phyloP scores from a whole-genome alignment of 2,888 invertebrate genomes.

The Panzeria rudis region DNA sequence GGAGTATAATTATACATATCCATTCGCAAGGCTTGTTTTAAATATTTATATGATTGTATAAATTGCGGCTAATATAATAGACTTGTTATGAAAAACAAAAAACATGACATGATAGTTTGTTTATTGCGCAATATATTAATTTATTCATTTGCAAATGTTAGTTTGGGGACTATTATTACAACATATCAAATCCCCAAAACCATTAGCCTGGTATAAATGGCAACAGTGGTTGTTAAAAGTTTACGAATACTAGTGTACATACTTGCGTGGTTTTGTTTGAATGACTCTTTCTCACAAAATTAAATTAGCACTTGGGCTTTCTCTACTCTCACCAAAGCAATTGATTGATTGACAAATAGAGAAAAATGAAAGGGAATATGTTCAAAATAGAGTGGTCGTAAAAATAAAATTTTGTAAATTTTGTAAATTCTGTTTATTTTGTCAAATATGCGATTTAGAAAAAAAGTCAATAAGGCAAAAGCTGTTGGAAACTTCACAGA shows the following conservation, averaged over 20 bases:
- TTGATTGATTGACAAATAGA: too few relatives aligned
- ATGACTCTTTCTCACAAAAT: too few relatives aligned
- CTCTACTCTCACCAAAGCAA: too few relatives aligned
- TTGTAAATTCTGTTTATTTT: too few relatives aligned
- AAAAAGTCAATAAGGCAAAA: too few relatives aligned
- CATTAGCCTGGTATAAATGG: background rate
- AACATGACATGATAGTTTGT: slow-evolving; percentile 29
- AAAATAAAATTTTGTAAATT: too few relatives aligned
- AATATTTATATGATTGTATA: background rate
- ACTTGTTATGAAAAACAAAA: background rate
- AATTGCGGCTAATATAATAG: background rate
- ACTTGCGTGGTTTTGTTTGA: too few relatives aligned
- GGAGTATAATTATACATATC: background rate
- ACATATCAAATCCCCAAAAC: background rate
- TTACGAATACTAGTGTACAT: background rate
- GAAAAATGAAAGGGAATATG: too few relatives aligned
- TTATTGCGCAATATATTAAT: slow-evolving; percentile 56
- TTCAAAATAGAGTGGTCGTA: too few relatives aligned
- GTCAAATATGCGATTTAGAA: too few relatives aligned
- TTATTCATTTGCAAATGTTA: slow-evolving; percentile 67
- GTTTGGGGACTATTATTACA: slow-evolving; percentile 41
- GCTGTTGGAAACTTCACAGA: too few relatives aligned
- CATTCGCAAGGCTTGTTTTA: background rate
- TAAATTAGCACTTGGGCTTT: too few relatives aligned
- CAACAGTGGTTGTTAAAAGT: background rate